Base-by-base conservation (phyloP, 1,140 invertebrate genomes). In the Ceratina australensis region DNA sequence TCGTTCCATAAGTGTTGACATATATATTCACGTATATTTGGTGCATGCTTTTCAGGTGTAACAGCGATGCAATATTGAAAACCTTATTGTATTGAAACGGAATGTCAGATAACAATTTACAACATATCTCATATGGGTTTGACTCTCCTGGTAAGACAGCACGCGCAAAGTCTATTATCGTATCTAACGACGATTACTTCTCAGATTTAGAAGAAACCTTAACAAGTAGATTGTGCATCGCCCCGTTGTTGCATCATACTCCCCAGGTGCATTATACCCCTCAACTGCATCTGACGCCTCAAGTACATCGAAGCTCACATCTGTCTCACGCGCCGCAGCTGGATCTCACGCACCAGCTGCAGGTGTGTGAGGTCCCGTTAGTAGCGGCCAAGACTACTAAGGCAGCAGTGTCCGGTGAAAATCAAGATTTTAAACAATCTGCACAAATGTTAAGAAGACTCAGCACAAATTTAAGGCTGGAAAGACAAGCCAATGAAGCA, bases 71-170 rank as follows among this genome's bases (percentile, higher is more conserved):
- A 72, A n/a, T 74, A 74, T 8, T 78, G 47, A 81, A 57, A 61
- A 26, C 24, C 18, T 64, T 22, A 42, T 26, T 64, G 69, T 24
- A 16, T 33, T 49, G 28, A 76, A 66, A 50, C 68, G 85, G 28
- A 24, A 90, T 90, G 89, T 90, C 89, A 22, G 87, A 87, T 47
- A 83, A 86, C 47, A 86, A 79, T 69, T 60, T 78, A 56, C 78
- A 86, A 20, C 79, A 86, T 20, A 64, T 82, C 15, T 80, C 83
- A 13, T 84, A 80, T 74, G 82, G 86, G 22, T 24, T 83, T 16
- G 86, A 89, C 60, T 83, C 61, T 8, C 73, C 78, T 76, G 85
- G 82, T 61, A 88, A 87, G 63, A 63, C 89, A 66, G 66, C 86
- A 42, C 79, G 82, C 24, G 80, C 78, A 2, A 73, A 77, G 50